Evolutionary conservation across 2,888 invertebrate genomes (phyloP).

Genomic region (Polylopha cassiicola): DNA sequence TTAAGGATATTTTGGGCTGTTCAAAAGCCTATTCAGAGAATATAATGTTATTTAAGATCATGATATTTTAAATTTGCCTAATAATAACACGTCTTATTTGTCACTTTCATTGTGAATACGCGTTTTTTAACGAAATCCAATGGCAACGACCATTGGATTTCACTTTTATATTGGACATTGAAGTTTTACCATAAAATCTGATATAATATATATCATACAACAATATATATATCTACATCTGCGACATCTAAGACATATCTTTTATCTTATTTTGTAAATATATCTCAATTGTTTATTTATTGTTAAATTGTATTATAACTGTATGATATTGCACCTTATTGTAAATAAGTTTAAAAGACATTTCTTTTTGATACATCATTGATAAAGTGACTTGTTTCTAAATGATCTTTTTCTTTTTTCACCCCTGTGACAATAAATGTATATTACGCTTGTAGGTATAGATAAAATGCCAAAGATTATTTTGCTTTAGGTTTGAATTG

Average conservation of each 20-base stretch:
- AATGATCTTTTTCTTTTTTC: constrained; percentile 55
- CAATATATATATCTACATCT: constrained; percentile 22
- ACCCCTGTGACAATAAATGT: constrained; percentile 76
- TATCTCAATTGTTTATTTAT: constrained; percentile 39
- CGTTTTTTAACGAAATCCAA: too few relatives aligned
- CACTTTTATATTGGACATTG: too few relatives aligned
- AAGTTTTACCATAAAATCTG: too few relatives aligned
- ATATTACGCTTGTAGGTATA: constrained; percentile 72
- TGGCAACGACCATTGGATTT: too few relatives aligned
- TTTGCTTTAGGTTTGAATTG: too few relatives aligned
- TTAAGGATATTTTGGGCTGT: too few relatives aligned
- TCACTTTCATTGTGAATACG: neutral
- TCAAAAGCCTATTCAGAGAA: too few relatives aligned
- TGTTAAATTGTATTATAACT: constrained; percentile 49
- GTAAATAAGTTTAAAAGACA: constrained; percentile 30
- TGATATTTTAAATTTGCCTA: neutral
- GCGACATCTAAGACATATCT: constrained; percentile 69
- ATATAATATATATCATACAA: too few relatives aligned
- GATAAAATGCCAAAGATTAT: constrained; percentile 61
- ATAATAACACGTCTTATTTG: neutral
- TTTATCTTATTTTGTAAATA: constrained; percentile 61
- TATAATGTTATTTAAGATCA: neutral
- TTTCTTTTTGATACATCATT: constrained; percentile 29
- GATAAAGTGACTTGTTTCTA: constrained; percentile 31
- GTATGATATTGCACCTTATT: constrained; percentile 41